phyloP scores from a whole-genome alignment of 2,113 vertebrate genomes.

The Dissostichus mawsoni region DNA sequence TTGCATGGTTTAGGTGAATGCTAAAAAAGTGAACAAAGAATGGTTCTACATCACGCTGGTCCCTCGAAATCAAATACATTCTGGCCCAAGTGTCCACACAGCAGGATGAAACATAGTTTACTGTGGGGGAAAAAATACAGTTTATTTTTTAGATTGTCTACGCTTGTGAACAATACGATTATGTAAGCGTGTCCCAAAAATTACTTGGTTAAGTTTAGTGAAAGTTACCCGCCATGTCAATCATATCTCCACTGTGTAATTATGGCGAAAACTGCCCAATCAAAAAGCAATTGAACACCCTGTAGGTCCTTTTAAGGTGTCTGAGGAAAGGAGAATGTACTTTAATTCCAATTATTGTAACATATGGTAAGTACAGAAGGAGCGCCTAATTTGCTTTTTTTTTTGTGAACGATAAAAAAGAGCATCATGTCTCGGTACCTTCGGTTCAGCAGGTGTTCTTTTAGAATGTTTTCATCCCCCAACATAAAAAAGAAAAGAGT shows the following conservation, averaged over 20 bases:
- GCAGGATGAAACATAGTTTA: too few relatives aligned
- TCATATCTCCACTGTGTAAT: not conserved
- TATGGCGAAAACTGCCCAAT: not conserved
- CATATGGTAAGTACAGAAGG: not conserved
- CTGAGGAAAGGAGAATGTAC: too few relatives aligned
- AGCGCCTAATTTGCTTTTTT: not conserved
- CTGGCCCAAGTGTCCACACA: too few relatives aligned
- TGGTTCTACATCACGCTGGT: not conserved
- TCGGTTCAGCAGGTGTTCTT: not conserved
- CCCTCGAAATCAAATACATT: not conserved
- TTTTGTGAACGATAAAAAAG: not conserved
- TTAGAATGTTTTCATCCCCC: not conserved
- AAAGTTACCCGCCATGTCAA: not conserved
- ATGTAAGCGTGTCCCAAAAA: not conserved
- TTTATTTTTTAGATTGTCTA: too few relatives aligned
- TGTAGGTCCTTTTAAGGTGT: too few relatives aligned
- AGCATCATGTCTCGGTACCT: not conserved
- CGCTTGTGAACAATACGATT: too few relatives aligned
- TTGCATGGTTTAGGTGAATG: not conserved
- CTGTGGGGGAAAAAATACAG: too few relatives aligned
- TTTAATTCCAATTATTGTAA: not conserved
- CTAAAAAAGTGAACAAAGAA: not conserved
- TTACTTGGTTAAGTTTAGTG: not conserved
- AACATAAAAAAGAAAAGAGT: conserved; percentile 1
- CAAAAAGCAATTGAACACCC: not conserved